A percentile compares a stretch with the other conserved stretches of the same genome.
phyloP scores from a whole-genome alignment of 2,797 vertebrate genomes.

The Lacerta agilis region DNA sequence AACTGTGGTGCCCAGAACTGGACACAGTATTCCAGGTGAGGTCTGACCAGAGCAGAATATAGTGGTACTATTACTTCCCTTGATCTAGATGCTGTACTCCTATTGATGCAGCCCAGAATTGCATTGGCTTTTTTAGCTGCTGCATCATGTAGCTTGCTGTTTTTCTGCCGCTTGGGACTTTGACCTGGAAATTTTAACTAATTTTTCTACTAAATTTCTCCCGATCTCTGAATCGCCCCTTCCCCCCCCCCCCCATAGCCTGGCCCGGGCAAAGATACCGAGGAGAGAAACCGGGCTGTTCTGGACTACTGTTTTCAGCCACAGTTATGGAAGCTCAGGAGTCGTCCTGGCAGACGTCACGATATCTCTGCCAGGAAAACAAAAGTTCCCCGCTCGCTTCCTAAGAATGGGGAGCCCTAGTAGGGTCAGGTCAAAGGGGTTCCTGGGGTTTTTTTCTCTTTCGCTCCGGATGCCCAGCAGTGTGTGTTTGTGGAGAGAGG shows the following conservation, averaged over 20 bases:
- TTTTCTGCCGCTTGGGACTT: neutral
- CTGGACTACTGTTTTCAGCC: neutral
- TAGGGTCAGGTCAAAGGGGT: neutral
- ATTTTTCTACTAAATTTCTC: neutral
- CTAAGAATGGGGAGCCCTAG: neutral
- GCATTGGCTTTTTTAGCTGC: too few species aligned
- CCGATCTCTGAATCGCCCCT: neutral
- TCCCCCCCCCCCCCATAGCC: neutral
- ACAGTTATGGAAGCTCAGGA: neutral
- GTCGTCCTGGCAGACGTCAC: too few species aligned
- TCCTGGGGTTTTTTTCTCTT: too few species aligned
- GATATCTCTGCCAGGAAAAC: neutral
- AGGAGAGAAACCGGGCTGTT: neutral
- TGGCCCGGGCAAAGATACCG: neutral
- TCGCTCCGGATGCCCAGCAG: too few species aligned
- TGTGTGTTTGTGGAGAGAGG: too few species aligned
- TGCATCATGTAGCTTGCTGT: neutral
- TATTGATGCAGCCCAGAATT: too few species aligned
- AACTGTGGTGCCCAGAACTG: too few species aligned
- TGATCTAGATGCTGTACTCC: too few species aligned
- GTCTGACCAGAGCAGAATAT: too few species aligned
- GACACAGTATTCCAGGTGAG: too few species aligned
- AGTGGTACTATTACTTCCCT: too few species aligned
- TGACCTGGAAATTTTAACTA: neutral
- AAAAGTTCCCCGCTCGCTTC: neutral